Percentiles rank a stretch among this genome's conserved stretches.
Evolutionary conservation across 2,113 vertebrate genomes (phyloP).

Genomic region (Hippoglossus stenolepis): DNA sequence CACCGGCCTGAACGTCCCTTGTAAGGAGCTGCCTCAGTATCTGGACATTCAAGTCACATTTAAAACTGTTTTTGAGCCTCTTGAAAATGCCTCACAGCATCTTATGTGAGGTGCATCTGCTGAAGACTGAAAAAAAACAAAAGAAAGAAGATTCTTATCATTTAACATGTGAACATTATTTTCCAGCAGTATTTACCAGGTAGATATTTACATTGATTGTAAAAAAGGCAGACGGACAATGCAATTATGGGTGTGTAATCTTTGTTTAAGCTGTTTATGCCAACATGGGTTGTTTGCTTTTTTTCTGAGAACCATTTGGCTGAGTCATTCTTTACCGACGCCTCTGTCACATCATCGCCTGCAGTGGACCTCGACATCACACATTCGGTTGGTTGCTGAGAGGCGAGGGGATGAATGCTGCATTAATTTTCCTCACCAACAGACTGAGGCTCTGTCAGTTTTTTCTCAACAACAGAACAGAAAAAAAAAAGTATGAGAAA

Average conservation of each 20-base stretch:
- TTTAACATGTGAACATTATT: neutral
- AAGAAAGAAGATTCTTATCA: neutral
- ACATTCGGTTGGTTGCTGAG: conserved; percentile 45
- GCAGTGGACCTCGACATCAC: conserved; percentile 44
- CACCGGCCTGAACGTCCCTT: conserved; percentile 18
- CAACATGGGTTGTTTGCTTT: conserved; percentile 8
- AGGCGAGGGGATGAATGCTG: conserved; percentile 39
- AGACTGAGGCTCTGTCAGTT: conserved; percentile 40
- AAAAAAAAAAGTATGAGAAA: conserved; percentile 18
- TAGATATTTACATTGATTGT: conserved; percentile 45
- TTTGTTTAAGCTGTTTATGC: conserved; percentile 33
- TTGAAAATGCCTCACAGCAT: neutral
- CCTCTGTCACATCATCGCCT: conserved; percentile 43
- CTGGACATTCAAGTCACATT: conserved; percentile 22
- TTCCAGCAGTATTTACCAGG: conserved; percentile 30
- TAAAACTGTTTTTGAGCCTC: neutral
- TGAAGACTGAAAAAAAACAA: neutral
- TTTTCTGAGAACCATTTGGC: conserved; percentile 30
- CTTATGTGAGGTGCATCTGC: neutral
- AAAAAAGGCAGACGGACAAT: conserved; percentile 44
- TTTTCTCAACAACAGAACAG: conserved; percentile 13
- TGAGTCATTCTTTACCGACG: conserved; percentile 48
- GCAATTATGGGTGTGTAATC: conserved; percentile 46
- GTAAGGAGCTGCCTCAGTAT: conserved; percentile 26
- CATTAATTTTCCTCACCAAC: conserved; percentile 55